A percentile compares a stretch with the other conserved stretches of the same genome.
Conservation (phyloP, 53 echinoderm and acorn worm genomes). For the Henricia sp. region DNA sequence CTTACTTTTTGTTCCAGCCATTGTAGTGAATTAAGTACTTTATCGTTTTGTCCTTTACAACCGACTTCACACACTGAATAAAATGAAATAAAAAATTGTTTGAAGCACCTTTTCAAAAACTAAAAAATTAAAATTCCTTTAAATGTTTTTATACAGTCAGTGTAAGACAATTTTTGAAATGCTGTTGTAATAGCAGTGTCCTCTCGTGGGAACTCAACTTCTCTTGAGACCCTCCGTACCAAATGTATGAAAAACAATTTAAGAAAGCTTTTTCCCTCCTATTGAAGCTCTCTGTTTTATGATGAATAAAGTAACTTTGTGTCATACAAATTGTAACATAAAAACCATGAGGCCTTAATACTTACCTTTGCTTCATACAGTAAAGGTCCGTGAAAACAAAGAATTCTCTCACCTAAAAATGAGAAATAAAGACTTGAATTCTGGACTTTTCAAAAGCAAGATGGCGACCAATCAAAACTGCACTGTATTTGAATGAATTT, state of each 20-base stretch:
- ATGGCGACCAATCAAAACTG: too few relatives aligned
- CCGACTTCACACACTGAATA: constrained; percentile 84
- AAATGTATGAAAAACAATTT: too few relatives aligned
- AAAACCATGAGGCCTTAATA: not conserved
- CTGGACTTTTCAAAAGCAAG: too few relatives aligned
- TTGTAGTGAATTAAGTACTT: constrained; percentile 99
- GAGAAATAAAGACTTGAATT: not conserved
- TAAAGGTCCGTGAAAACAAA: constrained; percentile 96
- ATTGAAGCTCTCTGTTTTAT: not conserved
- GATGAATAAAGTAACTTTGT: not conserved
- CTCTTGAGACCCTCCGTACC: too few relatives aligned
- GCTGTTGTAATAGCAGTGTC: too few relatives aligned
- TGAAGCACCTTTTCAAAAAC: not conserved
- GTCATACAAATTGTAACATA: not conserved
- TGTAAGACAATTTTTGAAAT: too few relatives aligned
- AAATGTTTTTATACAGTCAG: too few relatives aligned
- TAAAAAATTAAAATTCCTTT: not conserved
- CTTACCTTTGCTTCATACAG: constrained; percentile 97
- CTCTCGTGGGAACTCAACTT: too few relatives aligned
- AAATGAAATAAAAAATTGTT: constrained; percentile 1
- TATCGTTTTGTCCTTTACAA: constrained; percentile 88
- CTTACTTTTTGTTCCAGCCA: constrained; percentile 99
- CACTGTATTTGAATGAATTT: too few relatives aligned
- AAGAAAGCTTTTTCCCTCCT: too few relatives aligned
- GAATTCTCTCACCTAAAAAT: constrained; percentile 86